A percentile compares a stretch with the other conserved stretches of the same genome.
Evolutionary conservation across 2,888 invertebrate species (phyloP).

Genomic region (Pollenia amentaria): DNA sequence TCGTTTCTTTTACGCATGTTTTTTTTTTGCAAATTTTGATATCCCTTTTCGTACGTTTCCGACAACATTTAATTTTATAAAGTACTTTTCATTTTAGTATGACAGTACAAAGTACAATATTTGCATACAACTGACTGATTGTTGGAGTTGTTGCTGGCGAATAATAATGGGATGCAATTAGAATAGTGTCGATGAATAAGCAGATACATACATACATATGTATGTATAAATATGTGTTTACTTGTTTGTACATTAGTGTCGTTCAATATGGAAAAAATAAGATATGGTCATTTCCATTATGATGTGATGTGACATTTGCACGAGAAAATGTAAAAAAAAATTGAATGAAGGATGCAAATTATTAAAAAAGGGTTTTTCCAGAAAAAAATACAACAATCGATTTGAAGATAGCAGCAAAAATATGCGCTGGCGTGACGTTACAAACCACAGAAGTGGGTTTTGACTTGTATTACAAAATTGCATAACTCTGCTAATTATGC

Average conservation of each 20-base stretch:
- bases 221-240: slow-evolving; percentile 26
- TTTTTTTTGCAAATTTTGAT: not conserved
- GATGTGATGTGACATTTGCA: too few species aligned
- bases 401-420: too few species aligned
- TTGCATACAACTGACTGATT: slow-evolving; percentile 37
- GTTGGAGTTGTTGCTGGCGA: slow-evolving; percentile 37
- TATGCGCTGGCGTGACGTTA: too few species aligned
- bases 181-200: slow-evolving; percentile 63
- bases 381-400: too few species aligned
- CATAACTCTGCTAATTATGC: too few species aligned
- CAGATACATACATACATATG: slow-evolving; percentile 4
- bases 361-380: too few species aligned
- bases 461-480: too few species aligned
- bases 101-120: slow-evolving; percentile 64
- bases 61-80: slow-evolving; percentile 5
- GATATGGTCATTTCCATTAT: too few species aligned
- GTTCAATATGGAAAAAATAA: not conserved
- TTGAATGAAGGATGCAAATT: too few species aligned
- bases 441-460: too few species aligned
- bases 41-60: not conserved
- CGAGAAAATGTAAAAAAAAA: too few species aligned
- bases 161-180: slow-evolving; percentile 61
- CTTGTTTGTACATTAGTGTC: slow-evolving; percentile 29
- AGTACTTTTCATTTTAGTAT: slow-evolving; percentile 17
- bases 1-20: not conserved